Evolutionary conservation across 23 tunicate species (phyloP), one percentile per base, ranked within the genome.

Genomic region (Oikopleura dioica): DNA sequence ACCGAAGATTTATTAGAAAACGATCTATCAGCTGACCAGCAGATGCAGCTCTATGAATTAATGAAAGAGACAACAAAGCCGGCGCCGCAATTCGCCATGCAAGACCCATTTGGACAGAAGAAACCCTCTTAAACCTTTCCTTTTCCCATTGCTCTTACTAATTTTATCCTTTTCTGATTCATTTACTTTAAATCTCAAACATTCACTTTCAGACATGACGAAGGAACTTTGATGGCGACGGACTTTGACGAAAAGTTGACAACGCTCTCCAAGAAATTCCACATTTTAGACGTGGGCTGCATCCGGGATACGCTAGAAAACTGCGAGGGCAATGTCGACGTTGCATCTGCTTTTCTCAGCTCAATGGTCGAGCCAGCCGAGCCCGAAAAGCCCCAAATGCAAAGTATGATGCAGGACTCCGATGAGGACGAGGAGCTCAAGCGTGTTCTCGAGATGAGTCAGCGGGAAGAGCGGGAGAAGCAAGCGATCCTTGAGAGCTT

Each of bases 11-110:
- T 34, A 1, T 38, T 94, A 59, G 85, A 86, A 35, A 35, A 68
- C 30, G 59, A 79, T 21, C 77, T 94, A 0, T 76, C 94, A 38
- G 81, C 78, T 38, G 99, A 83, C 35, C 99, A 94, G 63, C 37
- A 82, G 69, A 58, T 94, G 0, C 99, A 94, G 68, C 77, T 94
- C 77, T 59, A 80, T 77, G 99, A 94, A 82, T 81, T 94, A 75
- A 86, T 81, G 86, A 86, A 86, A 69, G 95, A 86, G 77, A 82
- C 96, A 4, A 77, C 81, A 30, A 86, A 86, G 68, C 81, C 79
- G 5, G 80, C 68, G 38, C 59, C 76, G 36, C 95, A 86, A 59
- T 86, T 86, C 69, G 80, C 76, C 37, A 75, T 86, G 9, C 69
- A 82, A 79, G 84, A 84, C 55, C 16, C 55, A 44, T 44, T 9